phyloP scores from a whole-genome alignment of 2,113 vertebrate genomes.

The Sander vitreus region DNA sequence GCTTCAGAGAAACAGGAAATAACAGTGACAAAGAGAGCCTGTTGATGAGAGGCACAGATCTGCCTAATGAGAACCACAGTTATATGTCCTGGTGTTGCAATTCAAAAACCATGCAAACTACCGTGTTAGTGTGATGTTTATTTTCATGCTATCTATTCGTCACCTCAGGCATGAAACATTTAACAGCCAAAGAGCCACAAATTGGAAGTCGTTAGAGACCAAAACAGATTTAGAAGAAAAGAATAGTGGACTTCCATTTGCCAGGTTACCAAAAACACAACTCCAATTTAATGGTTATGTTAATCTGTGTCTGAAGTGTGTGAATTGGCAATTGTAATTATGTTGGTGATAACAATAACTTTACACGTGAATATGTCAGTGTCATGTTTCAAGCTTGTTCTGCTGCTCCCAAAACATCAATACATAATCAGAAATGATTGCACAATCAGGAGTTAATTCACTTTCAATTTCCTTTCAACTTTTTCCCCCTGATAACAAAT shows the following conservation, averaged over 20 bases:
- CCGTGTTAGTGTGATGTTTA: neutral
- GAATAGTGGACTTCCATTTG: neutral
- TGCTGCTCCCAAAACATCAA: neutral
- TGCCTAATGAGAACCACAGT: conserved; percentile 64
- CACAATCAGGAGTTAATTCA: neutral
- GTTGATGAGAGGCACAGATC: conserved; percentile 71
- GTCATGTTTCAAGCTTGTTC: neutral
- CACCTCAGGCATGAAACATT: neutral
- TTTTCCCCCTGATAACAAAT: neutral
- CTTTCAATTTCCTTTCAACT: neutral
- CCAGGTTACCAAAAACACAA: neutral
- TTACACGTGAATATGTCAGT: neutral
- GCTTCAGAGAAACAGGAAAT: conserved; percentile 79
- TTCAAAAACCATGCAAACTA: conserved; percentile 50
- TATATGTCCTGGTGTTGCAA: conserved; percentile 24
- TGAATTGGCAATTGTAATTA: neutral
- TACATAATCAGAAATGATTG: neutral
- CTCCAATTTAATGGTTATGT: neutral
- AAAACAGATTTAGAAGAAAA: neutral
- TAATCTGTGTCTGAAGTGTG: neutral
- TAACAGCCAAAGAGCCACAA: neutral
- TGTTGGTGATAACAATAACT: too few species aligned
- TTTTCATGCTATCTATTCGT: neutral
- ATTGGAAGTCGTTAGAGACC: too few species aligned
- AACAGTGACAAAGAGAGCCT: conserved; percentile 76